Evolutionary conservation across 2,888 invertebrate genomes (phyloP).

Genomic region (Oxytorus armatus): DNA sequence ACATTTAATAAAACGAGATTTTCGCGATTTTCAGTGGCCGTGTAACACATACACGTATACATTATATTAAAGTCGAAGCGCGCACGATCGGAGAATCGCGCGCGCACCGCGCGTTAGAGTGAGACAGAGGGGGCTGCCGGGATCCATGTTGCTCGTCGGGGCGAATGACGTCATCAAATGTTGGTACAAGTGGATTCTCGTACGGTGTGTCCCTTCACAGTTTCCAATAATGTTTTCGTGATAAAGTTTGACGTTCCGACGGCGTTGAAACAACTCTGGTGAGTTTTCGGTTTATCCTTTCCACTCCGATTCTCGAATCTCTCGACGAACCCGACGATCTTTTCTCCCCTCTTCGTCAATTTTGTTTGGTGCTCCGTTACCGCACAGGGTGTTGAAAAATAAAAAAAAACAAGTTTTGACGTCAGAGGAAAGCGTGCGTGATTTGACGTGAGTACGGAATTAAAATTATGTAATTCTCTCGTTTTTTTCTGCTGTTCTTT

Average conservation of each 20-base stretch:
- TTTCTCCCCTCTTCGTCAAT: constrained; percentile 15
- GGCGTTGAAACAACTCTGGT: constrained; percentile 22
- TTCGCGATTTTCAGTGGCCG: constrained; percentile 5
- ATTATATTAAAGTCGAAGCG: constrained; percentile 49
- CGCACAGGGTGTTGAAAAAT: constrained; percentile 39
- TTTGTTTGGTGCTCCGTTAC: constrained; percentile 27
- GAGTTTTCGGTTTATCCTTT: constrained; percentile 17
- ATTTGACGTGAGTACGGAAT: constrained; percentile 70
- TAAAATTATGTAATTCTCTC: constrained; percentile 74
- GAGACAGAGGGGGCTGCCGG: constrained; percentile 67
- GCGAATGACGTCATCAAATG: constrained; percentile 80
- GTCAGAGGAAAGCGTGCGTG: constrained; percentile 31
- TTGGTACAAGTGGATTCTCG: constrained; percentile 76
- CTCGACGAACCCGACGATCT: constrained; percentile 1
- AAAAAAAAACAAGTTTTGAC: constrained; percentile 38
- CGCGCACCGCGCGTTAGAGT: constrained; percentile 62
- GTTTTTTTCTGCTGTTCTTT: constrained; percentile 40
- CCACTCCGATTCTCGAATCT: too few species aligned
- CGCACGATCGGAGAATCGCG: constrained; percentile 68
- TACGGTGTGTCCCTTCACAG: constrained; percentile 72
- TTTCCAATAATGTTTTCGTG: constrained; percentile 78
- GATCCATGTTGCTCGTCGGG: constrained; percentile 78
- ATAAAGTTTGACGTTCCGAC: constrained; percentile 69
- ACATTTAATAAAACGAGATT: too few species aligned
- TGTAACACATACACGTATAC: constrained; percentile 4